Evolutionary conservation across 2,797 vertebrate genomes (phyloP).

Genomic region (Tarsius wallacei): DNA sequence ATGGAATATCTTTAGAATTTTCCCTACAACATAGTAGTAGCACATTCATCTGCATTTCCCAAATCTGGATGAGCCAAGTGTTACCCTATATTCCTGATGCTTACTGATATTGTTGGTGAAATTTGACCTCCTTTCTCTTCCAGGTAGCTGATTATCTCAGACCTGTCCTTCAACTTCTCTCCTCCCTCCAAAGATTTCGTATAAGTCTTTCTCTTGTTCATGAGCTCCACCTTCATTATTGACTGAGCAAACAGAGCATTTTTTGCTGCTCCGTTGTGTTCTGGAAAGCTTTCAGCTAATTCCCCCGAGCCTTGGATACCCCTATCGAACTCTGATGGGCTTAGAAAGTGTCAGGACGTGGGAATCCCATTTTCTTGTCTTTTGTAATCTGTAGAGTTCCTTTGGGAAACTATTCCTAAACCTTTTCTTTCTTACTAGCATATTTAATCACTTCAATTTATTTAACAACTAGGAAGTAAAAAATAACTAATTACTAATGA

Average conservation of each 20-base stretch:
- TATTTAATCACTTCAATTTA: slow-evolving; percentile 32
- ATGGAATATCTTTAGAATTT: background rate
- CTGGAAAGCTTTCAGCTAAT: slow-evolving; percentile 48
- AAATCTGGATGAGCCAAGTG: background rate
- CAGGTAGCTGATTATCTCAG: background rate
- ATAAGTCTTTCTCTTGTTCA: background rate
- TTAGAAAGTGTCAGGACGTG: slow-evolving; percentile 27
- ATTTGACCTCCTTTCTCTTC: background rate
- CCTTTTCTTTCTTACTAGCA: background rate
- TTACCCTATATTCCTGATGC: background rate
- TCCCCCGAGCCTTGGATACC: background rate
- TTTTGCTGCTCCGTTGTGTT: background rate
- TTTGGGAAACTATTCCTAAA: background rate
- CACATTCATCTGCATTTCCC: background rate
- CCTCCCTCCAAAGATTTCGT: background rate
- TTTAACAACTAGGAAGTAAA: slow-evolving; percentile 37
- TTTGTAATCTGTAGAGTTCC: background rate
- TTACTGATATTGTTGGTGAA: background rate
- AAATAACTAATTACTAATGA: slow-evolving; percentile 49
- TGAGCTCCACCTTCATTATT: background rate
- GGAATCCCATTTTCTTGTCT: slow-evolving; percentile 21
- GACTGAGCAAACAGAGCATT: background rate
- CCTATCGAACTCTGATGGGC: background rate
- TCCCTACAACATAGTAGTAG: background rate
- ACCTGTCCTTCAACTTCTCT: background rate